phyloP scores from a whole-genome alignment of 2,888 invertebrate genomes.

The Orthosia gothica region DNA sequence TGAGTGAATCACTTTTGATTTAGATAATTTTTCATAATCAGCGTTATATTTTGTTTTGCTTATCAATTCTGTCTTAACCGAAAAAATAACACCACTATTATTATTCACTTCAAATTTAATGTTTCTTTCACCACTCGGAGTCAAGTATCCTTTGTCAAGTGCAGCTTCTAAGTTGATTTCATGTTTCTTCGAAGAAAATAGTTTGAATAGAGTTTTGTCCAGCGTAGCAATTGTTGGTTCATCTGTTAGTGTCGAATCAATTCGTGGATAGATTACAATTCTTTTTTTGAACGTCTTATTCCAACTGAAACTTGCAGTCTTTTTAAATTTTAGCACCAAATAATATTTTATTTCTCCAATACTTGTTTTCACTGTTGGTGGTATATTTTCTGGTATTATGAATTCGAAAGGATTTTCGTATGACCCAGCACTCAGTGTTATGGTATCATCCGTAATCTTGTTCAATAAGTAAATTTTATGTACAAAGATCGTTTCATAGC shows the following conservation, averaged over 20 bases:
- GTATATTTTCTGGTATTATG: constrained; percentile 32
- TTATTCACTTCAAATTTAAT: constrained; percentile 41
- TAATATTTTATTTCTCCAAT: constrained; percentile 28
- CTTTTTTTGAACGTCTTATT: constrained; percentile 15
- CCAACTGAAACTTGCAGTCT: neutral
- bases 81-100: constrained; percentile 27
- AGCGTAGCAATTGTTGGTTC: constrained; percentile 1
- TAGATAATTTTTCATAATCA: neutral
- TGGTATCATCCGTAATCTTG: neutral
- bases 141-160: constrained; percentile 42
- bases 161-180: constrained; percentile 24
- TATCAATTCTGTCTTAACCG: constrained; percentile 32
- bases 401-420: constrained; percentile 41
- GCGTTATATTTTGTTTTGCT: constrained; percentile 25
- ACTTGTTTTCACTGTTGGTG: constrained; percentile 40
- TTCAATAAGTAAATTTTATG: constrained; percentile 29
- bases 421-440: constrained; percentile 16
- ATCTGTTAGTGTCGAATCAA: constrained; percentile 1
- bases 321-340: constrained; percentile 42
- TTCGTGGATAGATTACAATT: constrained; percentile 25
- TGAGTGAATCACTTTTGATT: constrained; percentile 10
- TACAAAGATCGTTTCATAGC: constrained; percentile 19
- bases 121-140: constrained; percentile 22
- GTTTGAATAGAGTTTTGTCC: constrained; percentile 32
- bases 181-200: constrained; percentile 33